Evolutionary conservation across 2,797 vertebrate species (phyloP).

Genomic region (Gila robusta): DNA sequence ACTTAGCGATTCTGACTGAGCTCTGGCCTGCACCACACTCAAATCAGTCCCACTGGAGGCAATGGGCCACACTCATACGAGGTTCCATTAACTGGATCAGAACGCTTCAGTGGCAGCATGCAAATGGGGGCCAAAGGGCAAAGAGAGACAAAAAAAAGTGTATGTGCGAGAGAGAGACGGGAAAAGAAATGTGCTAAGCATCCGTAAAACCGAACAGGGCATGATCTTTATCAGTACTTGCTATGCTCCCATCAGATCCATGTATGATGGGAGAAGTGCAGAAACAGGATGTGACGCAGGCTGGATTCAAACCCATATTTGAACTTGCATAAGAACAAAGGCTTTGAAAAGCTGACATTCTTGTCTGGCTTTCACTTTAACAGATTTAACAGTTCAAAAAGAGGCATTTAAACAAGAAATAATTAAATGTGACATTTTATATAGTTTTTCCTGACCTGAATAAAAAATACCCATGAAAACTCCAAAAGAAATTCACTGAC

Average conservation of each 20-base stretch:
- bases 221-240: neutral
- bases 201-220: slow-evolving; percentile 25
- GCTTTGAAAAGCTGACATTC: neutral
- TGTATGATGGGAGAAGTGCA: neutral
- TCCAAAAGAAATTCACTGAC: neutral
- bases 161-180: slow-evolving; percentile 9
- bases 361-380: neutral
- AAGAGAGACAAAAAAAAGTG: slow-evolving; percentile 53
- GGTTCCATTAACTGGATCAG: slow-evolving; percentile 58
- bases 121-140: slow-evolving; percentile 60
- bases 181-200: slow-evolving; percentile 24
- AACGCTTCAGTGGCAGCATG: slow-evolving; percentile 52
- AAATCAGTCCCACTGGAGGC: slow-evolving; percentile 62
- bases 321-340: neutral
- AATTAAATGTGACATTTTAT: neutral
- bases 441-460: neutral
- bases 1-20: slow-evolving; percentile 54
- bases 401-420: neutral
- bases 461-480: neutral
- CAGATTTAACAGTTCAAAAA: neutral
- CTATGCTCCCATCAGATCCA: neutral
- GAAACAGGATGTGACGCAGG: neutral
- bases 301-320: neutral
- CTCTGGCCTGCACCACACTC: slow-evolving; percentile 55
- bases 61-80: slow-evolving; percentile 60